Evolutionary conservation across 2,888 invertebrate species (phyloP).

Genomic region (Cosmopolites sordidus): DNA sequence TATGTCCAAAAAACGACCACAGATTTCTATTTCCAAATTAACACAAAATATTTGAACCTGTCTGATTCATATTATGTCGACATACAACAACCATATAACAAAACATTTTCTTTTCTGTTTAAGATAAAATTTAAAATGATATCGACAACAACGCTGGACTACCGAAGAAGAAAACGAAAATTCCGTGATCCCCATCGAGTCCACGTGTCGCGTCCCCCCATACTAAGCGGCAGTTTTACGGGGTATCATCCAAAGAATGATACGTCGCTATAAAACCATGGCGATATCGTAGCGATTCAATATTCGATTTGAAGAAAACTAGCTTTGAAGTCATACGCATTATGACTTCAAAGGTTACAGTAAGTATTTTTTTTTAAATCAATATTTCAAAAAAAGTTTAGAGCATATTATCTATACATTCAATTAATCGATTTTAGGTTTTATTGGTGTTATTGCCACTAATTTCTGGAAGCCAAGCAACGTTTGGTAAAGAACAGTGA

Average conservation of each 20-base stretch:
- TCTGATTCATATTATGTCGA: too few relatives aligned
- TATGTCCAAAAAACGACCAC: too few relatives aligned
- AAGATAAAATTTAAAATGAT: not conserved
- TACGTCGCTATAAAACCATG: constrained; percentile 18
- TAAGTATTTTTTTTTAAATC: constrained; percentile 24
- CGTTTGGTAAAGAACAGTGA: constrained; percentile 26
- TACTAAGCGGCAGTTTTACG: constrained; percentile 14
- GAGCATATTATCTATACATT: too few relatives aligned
- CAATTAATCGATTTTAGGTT: constrained; percentile 13
- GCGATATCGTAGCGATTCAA: constrained; percentile 7
- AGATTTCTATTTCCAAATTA: too few relatives aligned
- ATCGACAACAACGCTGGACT: constrained; percentile 11
- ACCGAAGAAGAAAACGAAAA: constrained; percentile 14
- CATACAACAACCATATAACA: too few relatives aligned
- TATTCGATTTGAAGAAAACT: constrained; percentile 16
- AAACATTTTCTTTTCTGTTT: too few relatives aligned
- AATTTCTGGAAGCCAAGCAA: constrained; percentile 11
- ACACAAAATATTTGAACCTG: too few relatives aligned
- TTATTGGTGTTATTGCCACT: constrained; percentile 10
- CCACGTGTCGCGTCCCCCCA: constrained; percentile 10
- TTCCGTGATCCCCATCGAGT: constrained; percentile 8
- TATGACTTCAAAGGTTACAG: constrained; percentile 21
- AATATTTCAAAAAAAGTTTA: too few relatives aligned
- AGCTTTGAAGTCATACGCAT: constrained; percentile 19
- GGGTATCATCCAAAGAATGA: constrained; percentile 16